Conservation (phyloP, 2,888 invertebrate genomes). For the Lymantria monacha region DNA sequence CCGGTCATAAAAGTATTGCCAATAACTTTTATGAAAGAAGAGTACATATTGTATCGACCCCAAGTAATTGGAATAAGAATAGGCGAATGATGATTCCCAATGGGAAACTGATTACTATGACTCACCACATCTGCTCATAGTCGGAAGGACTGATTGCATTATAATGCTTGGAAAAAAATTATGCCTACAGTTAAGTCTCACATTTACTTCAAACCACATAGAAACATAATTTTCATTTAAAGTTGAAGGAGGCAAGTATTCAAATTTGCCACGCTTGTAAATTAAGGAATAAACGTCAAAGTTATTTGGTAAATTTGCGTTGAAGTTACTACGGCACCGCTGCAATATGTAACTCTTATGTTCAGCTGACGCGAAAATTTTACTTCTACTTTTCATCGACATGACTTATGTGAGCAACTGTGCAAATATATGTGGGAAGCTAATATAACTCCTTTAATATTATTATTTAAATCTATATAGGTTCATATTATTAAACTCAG, state of each 20-base stretch:
- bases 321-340: conserved; percentile 17
- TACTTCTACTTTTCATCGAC: conserved; percentile 25
- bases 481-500: too few relatives aligned
- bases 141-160: too few relatives aligned
- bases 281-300: conserved; percentile 3
- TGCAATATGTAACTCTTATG: conserved; percentile 25
- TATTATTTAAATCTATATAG: too few relatives aligned
- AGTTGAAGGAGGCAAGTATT: background rate
- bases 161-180: too few relatives aligned
- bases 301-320: background rate
- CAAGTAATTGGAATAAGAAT: too few relatives aligned
- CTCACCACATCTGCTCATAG: too few relatives aligned
- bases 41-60: too few relatives aligned
- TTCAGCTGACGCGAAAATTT: conserved; percentile 46
- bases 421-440: background rate
- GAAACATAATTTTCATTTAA: background rate
- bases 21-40: too few relatives aligned
- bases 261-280: conserved; percentile 1
- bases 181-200: too few relatives aligned
- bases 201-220: background rate
- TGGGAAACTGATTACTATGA: too few relatives aligned
- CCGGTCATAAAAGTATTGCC: too few relatives aligned
- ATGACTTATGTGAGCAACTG: conserved; percentile 8
- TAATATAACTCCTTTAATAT: background rate
- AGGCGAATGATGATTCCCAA: too few relatives aligned